phyloP scores from a whole-genome alignment of 2,888 invertebrate genomes.

The Trichacis sp. region DNA sequence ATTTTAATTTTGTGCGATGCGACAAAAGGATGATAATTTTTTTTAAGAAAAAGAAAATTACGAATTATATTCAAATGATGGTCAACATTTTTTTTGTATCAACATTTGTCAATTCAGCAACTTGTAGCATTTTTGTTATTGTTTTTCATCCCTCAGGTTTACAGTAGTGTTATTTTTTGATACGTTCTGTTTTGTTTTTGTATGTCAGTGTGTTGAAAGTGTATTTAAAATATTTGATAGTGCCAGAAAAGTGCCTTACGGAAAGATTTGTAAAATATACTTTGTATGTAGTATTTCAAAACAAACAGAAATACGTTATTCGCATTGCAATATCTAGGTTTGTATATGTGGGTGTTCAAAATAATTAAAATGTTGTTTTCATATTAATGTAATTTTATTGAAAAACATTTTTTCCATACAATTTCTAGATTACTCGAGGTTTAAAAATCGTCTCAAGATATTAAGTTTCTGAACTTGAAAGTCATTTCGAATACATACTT shows the following conservation, averaged over 20 bases:
- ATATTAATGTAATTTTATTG: conserved; percentile 10
- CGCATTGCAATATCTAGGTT: too few species aligned
- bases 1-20: too few species aligned
- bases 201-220: conserved; percentile 15
- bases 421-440: too few species aligned
- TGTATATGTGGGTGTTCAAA: too few species aligned
- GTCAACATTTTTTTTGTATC: too few species aligned
- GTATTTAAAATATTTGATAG: conserved; percentile 24
- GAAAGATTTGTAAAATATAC: background rate
- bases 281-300: background rate
- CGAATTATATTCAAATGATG: background rate
- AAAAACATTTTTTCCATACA: background rate
- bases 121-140: too few species aligned
- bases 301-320: conserved; percentile 6
- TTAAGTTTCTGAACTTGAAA: too few species aligned
- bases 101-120: too few species aligned
- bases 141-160: background rate
- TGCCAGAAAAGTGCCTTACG: conserved; percentile 28
- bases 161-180: background rate
- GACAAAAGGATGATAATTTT: too few species aligned
- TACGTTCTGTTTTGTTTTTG: background rate
- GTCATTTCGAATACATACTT: conserved; percentile 10
- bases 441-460: too few species aligned
- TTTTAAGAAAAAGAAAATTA: too few species aligned
- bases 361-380: conserved; percentile 10